These are phyloP conservation scores for Coracias cyanogaster DNA, from an alignment of 2,797 vertebrate species.

Conservation along the genomic window DNA sequence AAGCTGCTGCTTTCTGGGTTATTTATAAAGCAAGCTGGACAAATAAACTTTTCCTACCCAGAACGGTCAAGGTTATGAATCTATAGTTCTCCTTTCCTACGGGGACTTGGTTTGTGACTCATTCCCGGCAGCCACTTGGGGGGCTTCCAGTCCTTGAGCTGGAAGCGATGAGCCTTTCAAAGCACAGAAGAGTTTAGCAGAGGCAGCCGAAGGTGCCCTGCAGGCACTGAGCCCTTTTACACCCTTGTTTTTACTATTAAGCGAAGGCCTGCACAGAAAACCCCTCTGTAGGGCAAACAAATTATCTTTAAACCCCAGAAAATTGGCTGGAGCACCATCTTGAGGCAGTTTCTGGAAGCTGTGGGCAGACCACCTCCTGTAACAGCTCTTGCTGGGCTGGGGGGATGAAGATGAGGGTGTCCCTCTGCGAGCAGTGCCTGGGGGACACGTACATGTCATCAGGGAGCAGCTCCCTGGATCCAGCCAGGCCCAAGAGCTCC, in stretches of 20 bases:
- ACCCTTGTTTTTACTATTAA: accelerated
- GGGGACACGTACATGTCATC: accelerated
- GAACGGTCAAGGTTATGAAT: not conserved
- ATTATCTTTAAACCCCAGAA: not conserved
- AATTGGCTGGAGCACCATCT: slow-evolving; percentile 32
- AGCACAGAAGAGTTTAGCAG: not conserved
- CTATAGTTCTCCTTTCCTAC: not conserved
- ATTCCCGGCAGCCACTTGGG: not conserved
- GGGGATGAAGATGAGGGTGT: accelerated
- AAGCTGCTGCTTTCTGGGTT: not conserved
- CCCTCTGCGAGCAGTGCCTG: not conserved
- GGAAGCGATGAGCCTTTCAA: not conserved
- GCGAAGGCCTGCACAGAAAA: not conserved
- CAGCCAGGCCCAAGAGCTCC: not conserved
- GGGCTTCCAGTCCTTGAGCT: not conserved
- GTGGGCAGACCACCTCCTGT: not conserved
- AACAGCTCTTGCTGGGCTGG: accelerated
- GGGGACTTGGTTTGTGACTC: not conserved
- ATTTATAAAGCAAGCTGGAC: slow-evolving; percentile 16
- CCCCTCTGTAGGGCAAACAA: accelerated
- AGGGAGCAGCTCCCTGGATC: not conserved
- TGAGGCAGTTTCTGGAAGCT: not conserved
- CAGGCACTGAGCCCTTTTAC: not conserved
- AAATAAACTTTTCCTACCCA: slow-evolving; percentile 22
- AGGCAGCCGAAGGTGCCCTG: not conserved